Conservation (phyloP, 2,113 vertebrate species). For the Marcusenius ussheri region DNA sequence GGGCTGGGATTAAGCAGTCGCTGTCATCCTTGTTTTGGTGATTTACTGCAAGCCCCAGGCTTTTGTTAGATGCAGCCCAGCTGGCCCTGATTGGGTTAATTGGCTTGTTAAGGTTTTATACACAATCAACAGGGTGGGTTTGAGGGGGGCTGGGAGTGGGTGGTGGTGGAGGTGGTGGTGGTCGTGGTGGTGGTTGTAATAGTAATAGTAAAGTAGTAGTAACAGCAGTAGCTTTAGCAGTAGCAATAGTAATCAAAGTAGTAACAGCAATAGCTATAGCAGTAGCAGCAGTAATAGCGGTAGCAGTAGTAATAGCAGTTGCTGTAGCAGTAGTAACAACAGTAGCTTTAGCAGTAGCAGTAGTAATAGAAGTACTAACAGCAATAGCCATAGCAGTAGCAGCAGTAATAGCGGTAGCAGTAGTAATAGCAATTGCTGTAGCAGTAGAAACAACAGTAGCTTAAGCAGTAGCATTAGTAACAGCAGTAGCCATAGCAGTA, state of each 20-base stretch:
- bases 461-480: no score
- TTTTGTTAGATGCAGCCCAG: not conserved
- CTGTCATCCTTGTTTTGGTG: not conserved
- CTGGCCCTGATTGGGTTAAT: not conserved
- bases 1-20: not conserved
- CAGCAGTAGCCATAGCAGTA: no score
- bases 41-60: not conserved
- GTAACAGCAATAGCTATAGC: not conserved
- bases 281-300: not conserved
- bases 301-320: not conserved
- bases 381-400: no score
- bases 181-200: not conserved
- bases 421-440: not conserved
- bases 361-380: no score
- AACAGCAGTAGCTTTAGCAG: not conserved
- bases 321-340: no score
- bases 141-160: not conserved
- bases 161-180: not conserved
- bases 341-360: no score
- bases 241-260: not conserved
- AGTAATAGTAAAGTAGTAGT: not conserved
- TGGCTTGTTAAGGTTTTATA: slow-evolving; percentile 6
- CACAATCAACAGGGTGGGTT: not conserved
- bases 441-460: not conserved
- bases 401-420: no score